These are phyloP conservation scores for Pluvialis apricaria DNA, from an alignment of 2,113 vertebrate genomes.

Conservation along the genomic window DNA sequence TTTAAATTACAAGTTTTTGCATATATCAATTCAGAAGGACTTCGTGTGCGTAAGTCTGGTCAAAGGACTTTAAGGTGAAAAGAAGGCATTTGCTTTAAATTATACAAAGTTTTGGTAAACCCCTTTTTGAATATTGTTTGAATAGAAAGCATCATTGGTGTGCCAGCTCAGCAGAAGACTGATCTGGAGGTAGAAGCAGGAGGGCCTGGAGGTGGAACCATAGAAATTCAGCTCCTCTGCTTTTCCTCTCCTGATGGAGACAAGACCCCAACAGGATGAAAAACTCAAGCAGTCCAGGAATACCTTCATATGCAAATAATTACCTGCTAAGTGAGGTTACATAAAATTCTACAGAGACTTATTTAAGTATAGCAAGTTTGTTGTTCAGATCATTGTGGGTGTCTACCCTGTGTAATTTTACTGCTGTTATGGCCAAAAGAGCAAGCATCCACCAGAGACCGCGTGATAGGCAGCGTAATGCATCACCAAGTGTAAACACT, in stretches of 20 bases:
- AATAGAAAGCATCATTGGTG: neutral
- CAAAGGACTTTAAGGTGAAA: neutral
- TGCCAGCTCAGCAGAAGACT: neutral
- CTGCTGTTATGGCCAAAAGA: neutral
- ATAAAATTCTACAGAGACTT: neutral
- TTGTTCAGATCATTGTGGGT: neutral
- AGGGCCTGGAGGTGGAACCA: neutral
- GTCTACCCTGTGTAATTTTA: neutral
- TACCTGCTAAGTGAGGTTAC: neutral
- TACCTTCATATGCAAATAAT: neutral
- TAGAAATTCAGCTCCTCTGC: neutral
- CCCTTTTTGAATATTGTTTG: neutral
- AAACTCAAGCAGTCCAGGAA: neutral
- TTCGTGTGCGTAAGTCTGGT: neutral
- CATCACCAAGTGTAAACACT: neutral
- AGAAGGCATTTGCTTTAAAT: neutral
- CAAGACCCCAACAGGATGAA: neutral
- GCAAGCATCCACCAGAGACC: neutral
- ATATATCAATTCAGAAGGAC: neutral
- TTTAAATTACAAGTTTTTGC: neutral
- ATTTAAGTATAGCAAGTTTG: neutral
- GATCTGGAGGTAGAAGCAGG: neutral
- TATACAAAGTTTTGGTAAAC: neutral
- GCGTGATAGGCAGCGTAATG: accelerated
- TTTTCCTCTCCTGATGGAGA: neutral